phyloP scores from a whole-genome alignment of 2,113 vertebrate genomes.

The Zapus hudsonius region DNA sequence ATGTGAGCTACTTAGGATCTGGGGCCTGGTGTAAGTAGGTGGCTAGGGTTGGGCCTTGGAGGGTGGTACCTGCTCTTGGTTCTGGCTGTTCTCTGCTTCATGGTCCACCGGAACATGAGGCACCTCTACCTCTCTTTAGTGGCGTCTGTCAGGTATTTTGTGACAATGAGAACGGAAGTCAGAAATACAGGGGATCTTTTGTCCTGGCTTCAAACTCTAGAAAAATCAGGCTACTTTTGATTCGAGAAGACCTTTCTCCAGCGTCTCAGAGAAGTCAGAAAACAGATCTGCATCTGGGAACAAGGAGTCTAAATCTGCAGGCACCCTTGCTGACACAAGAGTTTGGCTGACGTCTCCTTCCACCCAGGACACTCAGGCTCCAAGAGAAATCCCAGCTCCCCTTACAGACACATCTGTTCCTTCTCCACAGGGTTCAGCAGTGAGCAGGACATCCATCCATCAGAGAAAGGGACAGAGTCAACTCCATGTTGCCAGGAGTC shows the following conservation, averaged over 20 bases:
- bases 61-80: background rate
- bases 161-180: background rate
- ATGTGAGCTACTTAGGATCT: background rate
- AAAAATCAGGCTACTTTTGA: background rate
- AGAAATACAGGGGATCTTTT: background rate
- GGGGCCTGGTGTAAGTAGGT: background rate
- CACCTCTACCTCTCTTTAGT: too few species aligned
- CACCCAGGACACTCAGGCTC: accelerated
- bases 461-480: background rate
- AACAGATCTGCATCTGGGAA: accelerated
- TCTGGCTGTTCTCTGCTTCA: background rate
- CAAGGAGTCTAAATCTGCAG: background rate
- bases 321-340: accelerated
- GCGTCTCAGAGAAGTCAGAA: background rate
- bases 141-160: background rate
- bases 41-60: background rate
- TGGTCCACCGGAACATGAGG: background rate
- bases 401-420: accelerated
- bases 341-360: too few species aligned
- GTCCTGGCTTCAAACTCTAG: background rate
- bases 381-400: background rate
- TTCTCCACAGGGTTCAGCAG: background rate
- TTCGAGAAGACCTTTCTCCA: background rate
- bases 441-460: background rate
- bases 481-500: accelerated